Percentiles rank a stretch among this genome's conserved stretches.
These are phyloP conservation scores for Tricholaema leucomelas DNA, from an alignment of 2,113 vertebrate genomes.

Conservation along the genomic window DNA sequence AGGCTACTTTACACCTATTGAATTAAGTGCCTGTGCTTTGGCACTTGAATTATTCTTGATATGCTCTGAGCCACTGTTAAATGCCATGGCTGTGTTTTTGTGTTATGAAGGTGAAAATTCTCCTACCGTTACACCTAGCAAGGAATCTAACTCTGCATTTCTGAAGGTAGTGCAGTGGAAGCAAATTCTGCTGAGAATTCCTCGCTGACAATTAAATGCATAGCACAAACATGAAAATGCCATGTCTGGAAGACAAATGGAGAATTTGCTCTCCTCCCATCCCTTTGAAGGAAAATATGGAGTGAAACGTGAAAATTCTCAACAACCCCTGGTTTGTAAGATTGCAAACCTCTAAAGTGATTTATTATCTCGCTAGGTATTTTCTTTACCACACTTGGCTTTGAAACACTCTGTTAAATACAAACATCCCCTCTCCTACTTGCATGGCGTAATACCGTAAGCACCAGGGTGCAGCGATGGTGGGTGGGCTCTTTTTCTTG, in stretches of 20 bases:
- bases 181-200: background rate
- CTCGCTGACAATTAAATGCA: background rate
- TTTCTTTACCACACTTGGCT: constrained; percentile 53
- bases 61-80: background rate
- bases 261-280: background rate
- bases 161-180: background rate
- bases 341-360: constrained; percentile 22
- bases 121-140: background rate
- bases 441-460: background rate
- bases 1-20: background rate
- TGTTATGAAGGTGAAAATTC: background rate
- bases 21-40: background rate
- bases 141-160: background rate
- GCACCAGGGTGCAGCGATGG: background rate
- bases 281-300: background rate
- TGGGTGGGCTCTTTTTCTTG: constrained; percentile 42
- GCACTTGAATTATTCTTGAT: background rate
- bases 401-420: constrained; percentile 35
- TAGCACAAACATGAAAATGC: background rate
- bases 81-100: background rate
- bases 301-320: background rate
- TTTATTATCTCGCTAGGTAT: constrained; percentile 39
- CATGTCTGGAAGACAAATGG: background rate
- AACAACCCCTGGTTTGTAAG: constrained; percentile 16
- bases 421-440: constrained; percentile 17